Evolutionary conservation across 2,888 invertebrate genomes (phyloP), one percentile per base, ranked within the genome.

Genomic region (Sminthurides aquaticus): DNA sequence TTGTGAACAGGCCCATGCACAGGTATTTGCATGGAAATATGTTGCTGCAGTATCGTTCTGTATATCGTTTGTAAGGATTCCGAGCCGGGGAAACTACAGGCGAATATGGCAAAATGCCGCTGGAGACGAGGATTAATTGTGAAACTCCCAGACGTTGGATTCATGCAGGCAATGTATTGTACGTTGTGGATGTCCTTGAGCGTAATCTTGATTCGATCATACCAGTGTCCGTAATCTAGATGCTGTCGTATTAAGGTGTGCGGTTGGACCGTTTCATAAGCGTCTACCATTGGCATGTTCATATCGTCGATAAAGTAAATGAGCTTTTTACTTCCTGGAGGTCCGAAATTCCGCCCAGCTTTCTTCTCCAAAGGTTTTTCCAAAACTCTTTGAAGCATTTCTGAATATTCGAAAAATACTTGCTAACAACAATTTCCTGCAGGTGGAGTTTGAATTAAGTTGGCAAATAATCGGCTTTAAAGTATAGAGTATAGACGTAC

Each of bases 151-250:
- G 96, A 93, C 0, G 96, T 96, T 0, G 96, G 97, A 81, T 97
- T 97, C 96, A 97, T 97, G 78, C 94, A 95, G 34, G 94, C 89
- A n/a, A 97, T 89, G 77, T 96, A 97, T 78, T 97, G 97, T 66
- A 95, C 96, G 77, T 95, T 96, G 78, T 94, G 93, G 67, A 97
- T 93, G 70, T 97, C 96, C 80, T 97, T 97, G 18, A 96, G 79
- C 0, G 89, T 83, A 24, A 97, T 81, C 77, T 91, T 91, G 52
- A 87, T 87, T 48, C 97, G 83, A 77, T 97, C 96, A 77, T 95
- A 97, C 96, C 97, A 97, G 79, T 97, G 97, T 59, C 87, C 87
- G 77, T 97, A 97, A 79, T 97, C 97, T 76, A 97, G 81, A 80
- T 96, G 95, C 77, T 97, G 97, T 1, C 96, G 84, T 71, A 97